Conservation (phyloP, 2,113 vertebrate species). For the Microtus pennsylvanicus region DNA sequence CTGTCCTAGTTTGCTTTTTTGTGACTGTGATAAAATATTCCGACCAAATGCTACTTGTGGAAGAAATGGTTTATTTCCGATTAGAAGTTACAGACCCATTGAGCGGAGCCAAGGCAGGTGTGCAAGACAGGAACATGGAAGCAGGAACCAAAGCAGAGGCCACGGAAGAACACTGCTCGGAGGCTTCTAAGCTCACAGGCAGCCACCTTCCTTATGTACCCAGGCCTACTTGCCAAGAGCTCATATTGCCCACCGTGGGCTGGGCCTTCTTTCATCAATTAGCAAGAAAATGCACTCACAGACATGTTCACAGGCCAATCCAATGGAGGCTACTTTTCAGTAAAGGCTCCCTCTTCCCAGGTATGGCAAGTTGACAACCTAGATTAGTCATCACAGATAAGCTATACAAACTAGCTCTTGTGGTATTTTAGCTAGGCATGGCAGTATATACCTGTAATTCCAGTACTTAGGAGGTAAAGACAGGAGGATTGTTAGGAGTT, state of each 20-base stretch:
- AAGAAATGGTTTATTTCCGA: not conserved
- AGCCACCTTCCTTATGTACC: not conserved
- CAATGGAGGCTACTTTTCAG: not conserved
- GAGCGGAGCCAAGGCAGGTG: not conserved
- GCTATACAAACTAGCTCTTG: not conserved
- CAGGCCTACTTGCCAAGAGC: too few species aligned
- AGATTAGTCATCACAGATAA: not conserved
- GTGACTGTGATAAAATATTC: not conserved
- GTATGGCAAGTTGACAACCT: not conserved
- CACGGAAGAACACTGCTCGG: not conserved
- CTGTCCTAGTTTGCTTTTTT: not conserved
- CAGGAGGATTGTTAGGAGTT: not conserved
- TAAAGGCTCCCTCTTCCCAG: not conserved
- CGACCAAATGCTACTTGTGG: not conserved
- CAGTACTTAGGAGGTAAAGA: not conserved
- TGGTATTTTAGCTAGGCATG: not conserved
- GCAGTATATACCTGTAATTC: not conserved
- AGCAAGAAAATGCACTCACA: not conserved
- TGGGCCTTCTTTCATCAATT: not conserved
- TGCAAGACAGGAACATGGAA: not conserved
- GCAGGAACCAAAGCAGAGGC: not conserved
- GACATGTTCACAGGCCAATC: not conserved
- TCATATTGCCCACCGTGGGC: not conserved
- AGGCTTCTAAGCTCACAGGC: not conserved
- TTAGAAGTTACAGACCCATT: not conserved